Percentiles rank a stretch among this genome's conserved stretches.
These are phyloP conservation scores for Drosophila pullipes DNA, from an alignment of 2,888 invertebrate genomes.

Conservation along the genomic window DNA sequence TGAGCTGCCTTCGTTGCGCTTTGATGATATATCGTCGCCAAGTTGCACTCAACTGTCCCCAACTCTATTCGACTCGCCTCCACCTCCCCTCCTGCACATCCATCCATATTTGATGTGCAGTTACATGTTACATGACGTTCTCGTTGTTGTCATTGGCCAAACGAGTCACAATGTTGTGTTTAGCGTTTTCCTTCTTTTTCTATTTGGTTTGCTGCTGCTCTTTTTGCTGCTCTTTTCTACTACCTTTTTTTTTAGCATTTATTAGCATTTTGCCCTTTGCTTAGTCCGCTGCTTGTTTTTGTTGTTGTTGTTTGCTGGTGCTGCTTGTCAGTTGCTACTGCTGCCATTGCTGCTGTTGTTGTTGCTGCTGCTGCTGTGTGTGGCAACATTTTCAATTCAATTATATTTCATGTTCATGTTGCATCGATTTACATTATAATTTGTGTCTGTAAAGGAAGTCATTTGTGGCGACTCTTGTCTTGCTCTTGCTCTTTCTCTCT, in stretches of 20 bases:
- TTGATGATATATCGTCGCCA: slow-evolving; percentile 78
- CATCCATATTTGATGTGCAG: slow-evolving; percentile 77
- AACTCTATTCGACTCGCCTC: not conserved
- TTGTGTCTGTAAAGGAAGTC: slow-evolving; percentile 78
- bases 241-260: slow-evolving; percentile 62
- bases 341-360: slow-evolving; percentile 23
- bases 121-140: slow-evolving; percentile 76
- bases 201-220: slow-evolving; percentile 24
- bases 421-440: slow-evolving; percentile 79
- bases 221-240: not conserved
- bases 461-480: slow-evolving; percentile 59
- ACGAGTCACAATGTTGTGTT: slow-evolving; percentile 74
- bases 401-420: slow-evolving; percentile 80
- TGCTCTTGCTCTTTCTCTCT: slow-evolving; percentile 4
- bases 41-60: slow-evolving; percentile 36
- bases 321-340: slow-evolving; percentile 31
- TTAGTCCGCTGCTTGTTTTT: slow-evolving; percentile 13
- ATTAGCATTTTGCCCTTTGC: slow-evolving; percentile 79
- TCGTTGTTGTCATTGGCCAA: slow-evolving; percentile 68
- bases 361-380: slow-evolving; percentile 60
- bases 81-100: slow-evolving; percentile 9
- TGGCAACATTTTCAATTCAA: slow-evolving; percentile 78
- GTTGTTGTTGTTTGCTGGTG: slow-evolving; percentile 20
- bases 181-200: slow-evolving; percentile 53
- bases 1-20: slow-evolving; percentile 47